Evolutionary conservation across 2,113 vertebrate genomes (phyloP).

Genomic region (Alethe castanea): DNA sequence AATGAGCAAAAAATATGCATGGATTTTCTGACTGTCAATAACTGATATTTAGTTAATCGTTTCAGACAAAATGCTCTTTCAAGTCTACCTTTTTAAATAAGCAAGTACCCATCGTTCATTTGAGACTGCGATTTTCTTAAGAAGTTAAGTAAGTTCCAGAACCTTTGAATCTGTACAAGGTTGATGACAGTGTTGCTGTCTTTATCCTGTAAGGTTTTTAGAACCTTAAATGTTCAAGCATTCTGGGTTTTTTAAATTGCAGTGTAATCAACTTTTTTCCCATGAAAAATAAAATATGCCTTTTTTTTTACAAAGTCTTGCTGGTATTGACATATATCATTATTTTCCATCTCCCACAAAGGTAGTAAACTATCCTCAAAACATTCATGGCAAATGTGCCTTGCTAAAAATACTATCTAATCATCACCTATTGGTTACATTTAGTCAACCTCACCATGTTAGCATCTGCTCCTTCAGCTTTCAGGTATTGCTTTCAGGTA

Average conservation of each 20-base stretch:
- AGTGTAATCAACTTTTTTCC: not conserved
- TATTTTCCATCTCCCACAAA: not conserved
- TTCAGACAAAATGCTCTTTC: not conserved
- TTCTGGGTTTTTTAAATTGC: accelerated
- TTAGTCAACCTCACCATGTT: not conserved
- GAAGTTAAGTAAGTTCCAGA: not conserved
- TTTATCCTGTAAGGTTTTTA: not conserved
- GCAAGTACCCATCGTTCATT: not conserved
- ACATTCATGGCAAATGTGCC: not conserved
- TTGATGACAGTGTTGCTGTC: not conserved
- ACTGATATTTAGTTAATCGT: not conserved
- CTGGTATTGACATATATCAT: not conserved
- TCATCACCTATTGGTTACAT: not conserved
- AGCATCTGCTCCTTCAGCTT: not conserved
- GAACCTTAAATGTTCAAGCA: not conserved
- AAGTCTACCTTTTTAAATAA: not conserved
- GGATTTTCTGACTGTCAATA: not conserved
- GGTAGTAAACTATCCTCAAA: not conserved
- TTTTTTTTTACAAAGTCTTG: not conserved
- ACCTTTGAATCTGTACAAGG: not conserved
- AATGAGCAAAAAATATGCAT: not conserved
- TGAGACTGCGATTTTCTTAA: not conserved
- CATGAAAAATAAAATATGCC: not conserved
- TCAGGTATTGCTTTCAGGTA: not conserved
- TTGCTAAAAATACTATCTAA: not conserved